Conservation (phyloP, 2,113 vertebrate genomes). For the Takifugu bimaculatus region DNA sequence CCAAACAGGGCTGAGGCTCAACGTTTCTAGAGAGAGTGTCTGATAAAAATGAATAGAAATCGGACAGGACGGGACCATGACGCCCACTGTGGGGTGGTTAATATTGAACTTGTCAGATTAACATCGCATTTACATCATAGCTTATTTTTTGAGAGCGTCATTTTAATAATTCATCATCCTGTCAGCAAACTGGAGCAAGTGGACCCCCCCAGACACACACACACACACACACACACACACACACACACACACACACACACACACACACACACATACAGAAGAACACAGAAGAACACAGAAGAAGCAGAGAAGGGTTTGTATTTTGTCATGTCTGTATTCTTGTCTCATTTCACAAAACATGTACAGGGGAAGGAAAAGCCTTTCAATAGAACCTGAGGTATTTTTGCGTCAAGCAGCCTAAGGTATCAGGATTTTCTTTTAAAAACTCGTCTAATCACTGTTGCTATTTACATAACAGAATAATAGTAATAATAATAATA, state of each 20-base stretch:
- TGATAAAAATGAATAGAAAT: too few relatives aligned
- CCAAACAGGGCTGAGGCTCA: too few relatives aligned
- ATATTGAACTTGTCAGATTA: too few relatives aligned
- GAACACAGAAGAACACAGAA: constrained; percentile 32
- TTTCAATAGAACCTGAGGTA: constrained; percentile 84
- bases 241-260: constrained; percentile 11
- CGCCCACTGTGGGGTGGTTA: too few relatives aligned
- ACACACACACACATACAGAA: constrained; percentile 12
- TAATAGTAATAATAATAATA: constrained; percentile 70
- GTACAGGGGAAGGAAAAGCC: constrained; percentile 80
- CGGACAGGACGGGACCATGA: too few relatives aligned
- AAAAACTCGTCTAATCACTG: constrained; percentile 77
- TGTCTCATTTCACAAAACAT: constrained; percentile 82
- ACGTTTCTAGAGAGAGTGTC: too few relatives aligned
- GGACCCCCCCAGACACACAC: constrained; percentile 15
- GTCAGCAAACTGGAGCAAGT: constrained; percentile 19
- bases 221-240: constrained; percentile 19
- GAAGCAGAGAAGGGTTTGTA: constrained; percentile 55
- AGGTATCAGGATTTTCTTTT: constrained; percentile 79
- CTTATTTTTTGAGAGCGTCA: too few relatives aligned
- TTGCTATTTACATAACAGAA: constrained; percentile 77
- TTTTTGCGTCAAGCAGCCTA: constrained; percentile 84
- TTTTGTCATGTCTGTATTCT: constrained; percentile 81
- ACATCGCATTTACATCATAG: too few relatives aligned
- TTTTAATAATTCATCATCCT: constrained; percentile 41